Conservation (phyloP, 2,113 vertebrate species). For the Phalacrocorax carbo region DNA sequence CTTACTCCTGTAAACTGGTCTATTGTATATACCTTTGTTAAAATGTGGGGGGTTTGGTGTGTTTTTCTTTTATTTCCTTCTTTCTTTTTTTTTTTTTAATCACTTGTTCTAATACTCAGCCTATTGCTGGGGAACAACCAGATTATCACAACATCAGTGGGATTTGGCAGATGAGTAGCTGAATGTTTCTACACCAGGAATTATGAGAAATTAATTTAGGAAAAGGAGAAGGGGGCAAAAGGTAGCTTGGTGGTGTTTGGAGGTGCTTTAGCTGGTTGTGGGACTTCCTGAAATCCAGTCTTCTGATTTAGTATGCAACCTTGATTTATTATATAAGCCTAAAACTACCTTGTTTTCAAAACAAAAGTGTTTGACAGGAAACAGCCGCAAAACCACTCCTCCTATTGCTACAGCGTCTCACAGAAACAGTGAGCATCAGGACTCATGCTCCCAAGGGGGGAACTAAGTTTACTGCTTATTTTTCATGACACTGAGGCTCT, state of each 20-base stretch:
- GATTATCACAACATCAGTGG: not conserved
- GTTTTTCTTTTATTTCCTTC: too few relatives aligned
- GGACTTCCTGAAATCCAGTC: not conserved
- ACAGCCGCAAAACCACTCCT: not conserved
- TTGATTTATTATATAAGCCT: not conserved
- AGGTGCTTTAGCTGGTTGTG: not conserved
- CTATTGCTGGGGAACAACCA: not conserved
- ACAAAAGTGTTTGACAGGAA: constrained; percentile 1
- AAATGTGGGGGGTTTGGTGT: not conserved
- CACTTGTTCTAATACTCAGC: not conserved
- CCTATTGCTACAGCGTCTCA: not conserved
- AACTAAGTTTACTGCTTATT: not conserved
- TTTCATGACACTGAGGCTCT: not conserved
- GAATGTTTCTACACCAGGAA: not conserved
- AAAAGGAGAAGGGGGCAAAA: not conserved
- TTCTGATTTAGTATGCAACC: not conserved
- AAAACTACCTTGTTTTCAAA: constrained; percentile 25
- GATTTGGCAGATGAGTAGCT: not conserved
- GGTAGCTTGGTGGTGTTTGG: not conserved
- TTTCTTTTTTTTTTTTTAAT: not conserved
- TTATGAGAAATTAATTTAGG: not conserved
- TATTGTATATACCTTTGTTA: not conserved
- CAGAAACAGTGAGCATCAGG: not conserved
- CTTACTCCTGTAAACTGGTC: not conserved
- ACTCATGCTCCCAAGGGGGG: not conserved